Conservation (phyloP, 2,888 invertebrate species). For the Pandemis corylana region DNA sequence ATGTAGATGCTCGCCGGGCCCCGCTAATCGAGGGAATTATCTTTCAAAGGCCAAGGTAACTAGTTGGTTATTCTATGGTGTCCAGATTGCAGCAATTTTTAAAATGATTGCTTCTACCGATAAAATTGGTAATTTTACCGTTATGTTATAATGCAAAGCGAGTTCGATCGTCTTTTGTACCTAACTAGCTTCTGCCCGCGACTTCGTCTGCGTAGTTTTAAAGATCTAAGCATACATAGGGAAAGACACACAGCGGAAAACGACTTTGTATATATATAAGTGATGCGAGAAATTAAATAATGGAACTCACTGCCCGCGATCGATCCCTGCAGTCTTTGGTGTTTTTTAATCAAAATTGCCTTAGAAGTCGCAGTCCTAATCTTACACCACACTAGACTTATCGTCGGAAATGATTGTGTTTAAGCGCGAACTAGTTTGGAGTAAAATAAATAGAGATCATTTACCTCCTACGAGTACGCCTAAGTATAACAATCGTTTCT, state of each 20-base stretch:
- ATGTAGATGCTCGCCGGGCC: constrained; percentile 2
- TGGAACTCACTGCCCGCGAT: neutral
- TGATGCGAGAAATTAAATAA: neutral
- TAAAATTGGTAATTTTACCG: constrained; percentile 1
- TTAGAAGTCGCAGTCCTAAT: neutral
- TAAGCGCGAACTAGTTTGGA: neutral
- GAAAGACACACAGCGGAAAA: no score
- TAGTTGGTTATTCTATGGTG: neutral
- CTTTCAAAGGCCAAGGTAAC: constrained; percentile 25
- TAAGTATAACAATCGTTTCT: constrained; percentile 7
- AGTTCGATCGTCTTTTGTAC: neutral
- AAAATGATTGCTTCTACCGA: constrained; percentile 10
- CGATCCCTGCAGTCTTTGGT: no score
- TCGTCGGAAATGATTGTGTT: neutral
- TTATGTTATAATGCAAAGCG: neutral
- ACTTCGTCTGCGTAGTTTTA: no score
- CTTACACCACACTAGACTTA: neutral
- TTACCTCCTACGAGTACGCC: neutral
- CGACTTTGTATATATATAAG: no score
- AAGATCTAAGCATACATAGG: no score
- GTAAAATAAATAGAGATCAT: neutral
- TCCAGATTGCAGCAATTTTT: constrained; percentile 29
- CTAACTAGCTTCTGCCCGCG: neutral
- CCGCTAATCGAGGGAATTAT: constrained; percentile 21
- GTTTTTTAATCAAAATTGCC: neutral